phyloP scores from a whole-genome alignment of 2,797 vertebrate genomes.

The Vultur gryphus region DNA sequence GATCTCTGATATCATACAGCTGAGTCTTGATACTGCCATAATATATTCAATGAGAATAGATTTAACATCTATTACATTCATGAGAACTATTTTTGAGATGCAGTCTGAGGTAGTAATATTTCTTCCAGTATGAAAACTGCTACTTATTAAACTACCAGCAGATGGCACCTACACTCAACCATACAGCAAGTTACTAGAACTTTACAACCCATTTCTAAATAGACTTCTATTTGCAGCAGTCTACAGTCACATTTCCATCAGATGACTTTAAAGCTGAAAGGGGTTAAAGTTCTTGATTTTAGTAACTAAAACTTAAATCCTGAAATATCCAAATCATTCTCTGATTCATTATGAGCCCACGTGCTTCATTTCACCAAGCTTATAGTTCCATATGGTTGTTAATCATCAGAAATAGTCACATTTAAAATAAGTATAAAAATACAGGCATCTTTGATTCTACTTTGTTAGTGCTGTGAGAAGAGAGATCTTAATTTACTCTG shows the following conservation, averaged over 20 bases:
- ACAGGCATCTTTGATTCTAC: neutral
- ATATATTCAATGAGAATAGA: neutral
- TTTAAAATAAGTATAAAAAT: neutral
- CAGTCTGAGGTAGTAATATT: too few relatives aligned
- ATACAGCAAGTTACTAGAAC: too few relatives aligned
- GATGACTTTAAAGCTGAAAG: neutral
- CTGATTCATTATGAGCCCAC: neutral
- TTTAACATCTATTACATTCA: neutral
- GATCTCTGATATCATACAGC: neutral
- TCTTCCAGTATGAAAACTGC: neutral
- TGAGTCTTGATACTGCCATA: neutral
- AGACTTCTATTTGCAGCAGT: neutral
- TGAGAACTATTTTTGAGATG: neutral
- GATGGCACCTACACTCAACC: neutral
- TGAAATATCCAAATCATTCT: neutral
- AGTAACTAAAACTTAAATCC: neutral
- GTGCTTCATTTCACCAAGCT: neutral
- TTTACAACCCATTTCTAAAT: neutral
- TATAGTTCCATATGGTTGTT: neutral
- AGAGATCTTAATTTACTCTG: neutral
- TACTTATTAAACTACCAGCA: neutral
- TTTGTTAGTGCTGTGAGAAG: neutral
- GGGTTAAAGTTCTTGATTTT: neutral
- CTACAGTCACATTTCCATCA: neutral
- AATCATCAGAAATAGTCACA: neutral